Evolutionary conservation across 2,113 vertebrate species (phyloP).

Genomic region (Alethe castanea): DNA sequence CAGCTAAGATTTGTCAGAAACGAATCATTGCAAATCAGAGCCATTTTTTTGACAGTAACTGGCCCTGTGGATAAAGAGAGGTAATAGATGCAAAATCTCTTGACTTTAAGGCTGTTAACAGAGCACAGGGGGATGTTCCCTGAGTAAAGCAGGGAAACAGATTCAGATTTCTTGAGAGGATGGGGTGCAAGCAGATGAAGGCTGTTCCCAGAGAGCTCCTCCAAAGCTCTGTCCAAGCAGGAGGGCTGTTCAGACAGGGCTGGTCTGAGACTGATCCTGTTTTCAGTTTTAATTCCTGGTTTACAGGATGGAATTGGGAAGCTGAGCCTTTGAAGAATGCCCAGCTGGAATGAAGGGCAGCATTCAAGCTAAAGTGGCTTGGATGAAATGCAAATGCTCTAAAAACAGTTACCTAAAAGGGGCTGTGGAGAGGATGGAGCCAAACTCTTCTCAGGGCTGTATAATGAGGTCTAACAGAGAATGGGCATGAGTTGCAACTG

Average conservation of each 20-base stretch:
- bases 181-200: not conserved
- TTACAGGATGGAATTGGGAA: not conserved
- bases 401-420: not conserved
- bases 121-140: not conserved
- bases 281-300: not conserved
- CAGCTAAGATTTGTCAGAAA: not conserved
- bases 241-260: not conserved
- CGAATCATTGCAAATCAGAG: slow-evolving; percentile 2
- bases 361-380: not conserved
- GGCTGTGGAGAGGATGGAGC: not conserved
- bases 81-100: not conserved
- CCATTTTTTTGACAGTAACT: not conserved
- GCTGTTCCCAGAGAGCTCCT: not conserved
- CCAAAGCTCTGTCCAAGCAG: not conserved
- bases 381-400: not conserved
- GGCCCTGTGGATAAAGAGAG: not conserved
- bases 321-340: not conserved
- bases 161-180: not conserved
- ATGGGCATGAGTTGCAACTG: not conserved
- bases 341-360: not conserved
- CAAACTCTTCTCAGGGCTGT: not conserved
- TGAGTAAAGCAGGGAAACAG: not conserved
- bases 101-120: not conserved
- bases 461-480: not conserved
- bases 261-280: not conserved